Evolutionary conservation across 2,888 invertebrate genomes (phyloP).

Genomic region (Metacarcinus magister): DNA sequence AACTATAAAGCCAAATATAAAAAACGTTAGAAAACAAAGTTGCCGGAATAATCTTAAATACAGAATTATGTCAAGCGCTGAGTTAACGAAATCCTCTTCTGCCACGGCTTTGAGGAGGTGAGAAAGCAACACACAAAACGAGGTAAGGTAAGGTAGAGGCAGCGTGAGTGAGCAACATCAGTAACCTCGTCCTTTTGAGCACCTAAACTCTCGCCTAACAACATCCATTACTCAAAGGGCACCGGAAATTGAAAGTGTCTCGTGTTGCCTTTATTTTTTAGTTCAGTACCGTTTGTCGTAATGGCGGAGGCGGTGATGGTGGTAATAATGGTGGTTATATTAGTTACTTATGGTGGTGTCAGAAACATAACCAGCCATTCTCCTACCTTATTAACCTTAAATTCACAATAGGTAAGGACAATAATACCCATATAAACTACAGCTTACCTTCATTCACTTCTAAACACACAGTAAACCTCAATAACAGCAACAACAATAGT

Average conservation of each 20-base stretch:
- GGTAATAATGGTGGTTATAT: neutral
- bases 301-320: neutral
- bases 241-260: constrained; percentile 44
- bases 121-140: neutral
- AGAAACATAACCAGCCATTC: neutral
- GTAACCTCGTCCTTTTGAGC: neutral
- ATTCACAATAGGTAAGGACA: neutral
- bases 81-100: too few relatives aligned
- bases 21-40: too few relatives aligned
- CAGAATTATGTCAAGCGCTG: too few relatives aligned
- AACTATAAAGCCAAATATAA: too few relatives aligned
- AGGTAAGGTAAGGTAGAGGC: neutral
- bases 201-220: neutral
- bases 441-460: neutral
- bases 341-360: neutral
- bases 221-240: constrained; percentile 10
- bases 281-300: neutral
- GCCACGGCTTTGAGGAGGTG: neutral
- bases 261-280: neutral
- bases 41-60: too few relatives aligned
- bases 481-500: neutral
- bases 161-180: neutral
- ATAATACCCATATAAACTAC: neutral
- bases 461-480: neutral
- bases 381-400: neutral